These are phyloP conservation scores for Deroptyus accipitrinus DNA, from an alignment of 2,113 vertebrate genomes.

Conservation along the genomic window DNA sequence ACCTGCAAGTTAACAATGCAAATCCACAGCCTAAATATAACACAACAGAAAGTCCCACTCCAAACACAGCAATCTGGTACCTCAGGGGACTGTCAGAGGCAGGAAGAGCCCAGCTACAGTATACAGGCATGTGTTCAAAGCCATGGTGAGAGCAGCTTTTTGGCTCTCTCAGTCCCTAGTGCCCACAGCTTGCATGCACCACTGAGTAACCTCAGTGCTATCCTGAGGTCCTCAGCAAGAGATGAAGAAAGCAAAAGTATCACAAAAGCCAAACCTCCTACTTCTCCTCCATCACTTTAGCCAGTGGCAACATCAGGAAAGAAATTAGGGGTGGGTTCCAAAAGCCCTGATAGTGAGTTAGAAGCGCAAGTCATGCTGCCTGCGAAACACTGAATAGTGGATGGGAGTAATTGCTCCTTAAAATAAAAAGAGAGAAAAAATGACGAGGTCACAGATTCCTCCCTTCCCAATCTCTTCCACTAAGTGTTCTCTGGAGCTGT, in stretches of 20 bases:
- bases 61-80: not conserved
- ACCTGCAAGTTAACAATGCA: not conserved
- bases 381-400: not conserved
- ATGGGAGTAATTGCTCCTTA: not conserved
- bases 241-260: not conserved
- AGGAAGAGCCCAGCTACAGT: not conserved
- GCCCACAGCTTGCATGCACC: not conserved
- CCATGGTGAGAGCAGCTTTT: not conserved
- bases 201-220: not conserved
- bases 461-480: not conserved
- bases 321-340: not conserved
- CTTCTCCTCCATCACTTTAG: not conserved
- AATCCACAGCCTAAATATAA: constrained; percentile 39
- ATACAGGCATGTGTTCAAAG: not conserved
- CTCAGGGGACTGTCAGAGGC: not conserved
- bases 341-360: not conserved
- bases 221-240: not conserved
- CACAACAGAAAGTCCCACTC: not conserved
- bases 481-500: not conserved
- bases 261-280: not conserved
- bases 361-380: not conserved
- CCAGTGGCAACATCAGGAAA: not conserved
- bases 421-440: not conserved
- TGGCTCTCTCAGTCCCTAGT: accelerated
- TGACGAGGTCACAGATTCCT: not conserved